These are phyloP conservation scores for Siniperca obscura DNA, from an alignment of 2,797 vertebrate species.

Conservation along the genomic window DNA sequence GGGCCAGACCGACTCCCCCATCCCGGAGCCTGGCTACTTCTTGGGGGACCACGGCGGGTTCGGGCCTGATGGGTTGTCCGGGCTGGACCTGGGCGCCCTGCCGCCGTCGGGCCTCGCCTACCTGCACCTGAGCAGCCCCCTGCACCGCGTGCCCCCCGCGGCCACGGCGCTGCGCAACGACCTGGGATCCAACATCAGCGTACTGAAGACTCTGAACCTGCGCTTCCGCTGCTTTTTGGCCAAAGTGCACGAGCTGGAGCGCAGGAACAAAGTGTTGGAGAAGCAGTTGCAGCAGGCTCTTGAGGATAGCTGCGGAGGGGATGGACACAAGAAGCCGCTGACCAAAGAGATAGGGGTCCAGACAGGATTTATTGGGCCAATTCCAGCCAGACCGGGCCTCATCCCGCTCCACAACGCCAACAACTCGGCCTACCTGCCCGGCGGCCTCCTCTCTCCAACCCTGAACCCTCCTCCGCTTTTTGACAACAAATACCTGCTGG, in stretches of 20 bases:
- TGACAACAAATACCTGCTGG: constrained; percentile 59
- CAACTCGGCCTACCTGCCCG: constrained; percentile 72
- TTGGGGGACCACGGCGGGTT: constrained; percentile 73
- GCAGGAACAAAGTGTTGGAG: constrained; percentile 92
- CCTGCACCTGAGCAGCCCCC: constrained; percentile 69
- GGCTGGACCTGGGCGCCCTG: constrained; percentile 75
- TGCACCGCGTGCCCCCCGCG: constrained; percentile 75
- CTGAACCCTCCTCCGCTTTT: constrained; percentile 64
- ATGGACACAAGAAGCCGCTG: constrained; percentile 69
- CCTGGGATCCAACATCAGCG: constrained; percentile 93
- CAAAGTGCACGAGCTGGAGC: constrained; percentile 93
- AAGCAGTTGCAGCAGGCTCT: constrained; percentile 92
- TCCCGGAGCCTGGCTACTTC: constrained; percentile 74
- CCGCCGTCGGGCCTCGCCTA: constrained; percentile 75
- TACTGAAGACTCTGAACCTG: constrained; percentile 93
- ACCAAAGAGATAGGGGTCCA: constrained; percentile 89
- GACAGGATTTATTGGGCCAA: constrained; percentile 86
- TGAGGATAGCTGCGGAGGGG: constrained; percentile 71
- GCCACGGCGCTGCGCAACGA: constrained; percentile 92
- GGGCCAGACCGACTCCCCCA: constrained; percentile 68
- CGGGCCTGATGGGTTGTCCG: constrained; percentile 68
- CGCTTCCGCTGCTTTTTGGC: constrained; percentile 94
- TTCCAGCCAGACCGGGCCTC: constrained; percentile 71
- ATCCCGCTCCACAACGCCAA: constrained; percentile 73
- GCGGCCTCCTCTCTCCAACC: constrained; percentile 75